These are phyloP conservation scores for Scylla paramamosain DNA, from an alignment of 1,140 invertebrate species.

Conservation along the genomic window DNA sequence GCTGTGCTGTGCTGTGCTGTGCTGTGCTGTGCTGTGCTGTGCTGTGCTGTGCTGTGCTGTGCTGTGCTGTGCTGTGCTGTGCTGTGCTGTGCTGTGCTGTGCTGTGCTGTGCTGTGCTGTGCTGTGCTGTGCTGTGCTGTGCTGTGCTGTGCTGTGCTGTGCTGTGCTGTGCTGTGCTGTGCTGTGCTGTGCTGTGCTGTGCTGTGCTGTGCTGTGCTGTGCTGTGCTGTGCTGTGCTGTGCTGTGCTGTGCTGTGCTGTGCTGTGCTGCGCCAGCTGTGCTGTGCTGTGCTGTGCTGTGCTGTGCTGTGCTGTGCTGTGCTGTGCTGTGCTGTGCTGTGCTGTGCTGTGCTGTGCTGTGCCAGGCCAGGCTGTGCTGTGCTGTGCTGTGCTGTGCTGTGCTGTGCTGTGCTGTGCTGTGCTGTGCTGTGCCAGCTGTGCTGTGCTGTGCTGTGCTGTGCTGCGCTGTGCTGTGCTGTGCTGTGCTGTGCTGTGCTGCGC, in stretches of 20 bases:
- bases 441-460: slow-evolving; percentile 19
- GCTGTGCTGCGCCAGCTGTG: neutral
- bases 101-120: neutral
- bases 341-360: too few species aligned
- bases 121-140: neutral
- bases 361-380: too few species aligned
- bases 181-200: slow-evolving; percentile 19
- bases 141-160: slow-evolving; percentile 1
- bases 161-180: slow-evolving; percentile 19
- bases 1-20: too few species aligned
- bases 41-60: neutral
- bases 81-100: neutral
- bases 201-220: slow-evolving; percentile 19
- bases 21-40: slow-evolving; percentile 16
- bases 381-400: slow-evolving; percentile 5
- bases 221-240: slow-evolving; percentile 18
- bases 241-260: slow-evolving; percentile 18
- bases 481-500: slow-evolving; percentile 19
- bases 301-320: neutral
- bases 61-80: neutral
- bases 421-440: too few species aligned
- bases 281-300: neutral
- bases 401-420: slow-evolving; percentile 19
- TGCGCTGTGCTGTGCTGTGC: slow-evolving; percentile 18
- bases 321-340: slow-evolving; percentile 20